These are phyloP conservation scores for Siniperca chuatsi DNA, from an alignment of 2,113 vertebrate genomes.

Conservation along the genomic window DNA sequence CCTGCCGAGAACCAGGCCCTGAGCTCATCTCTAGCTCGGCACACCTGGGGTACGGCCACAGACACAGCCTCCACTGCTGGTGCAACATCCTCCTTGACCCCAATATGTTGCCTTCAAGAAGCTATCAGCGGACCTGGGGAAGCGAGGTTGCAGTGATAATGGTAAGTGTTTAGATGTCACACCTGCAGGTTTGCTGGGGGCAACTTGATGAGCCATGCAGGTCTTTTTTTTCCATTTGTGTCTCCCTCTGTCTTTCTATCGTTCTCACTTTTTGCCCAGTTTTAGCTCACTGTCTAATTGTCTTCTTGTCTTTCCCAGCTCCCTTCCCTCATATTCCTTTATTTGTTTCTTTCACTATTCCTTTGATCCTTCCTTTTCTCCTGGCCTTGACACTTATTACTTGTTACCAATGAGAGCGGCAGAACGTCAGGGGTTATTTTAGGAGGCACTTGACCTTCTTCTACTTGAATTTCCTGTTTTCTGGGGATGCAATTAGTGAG, in stretches of 20 bases:
- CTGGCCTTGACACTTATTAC: not conserved
- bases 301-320: not conserved
- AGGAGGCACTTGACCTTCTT: constrained; percentile 60
- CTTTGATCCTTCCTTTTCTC: not conserved
- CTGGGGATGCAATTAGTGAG: constrained; percentile 47
- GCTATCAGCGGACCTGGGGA: constrained; percentile 44
- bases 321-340: not conserved
- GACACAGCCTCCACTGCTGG: constrained; percentile 20
- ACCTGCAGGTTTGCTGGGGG: constrained; percentile 49
- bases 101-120: constrained; percentile 53
- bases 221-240: constrained; percentile 13
- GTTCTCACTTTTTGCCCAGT: not conserved
- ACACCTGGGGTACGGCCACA: constrained; percentile 37
- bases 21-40: constrained; percentile 35
- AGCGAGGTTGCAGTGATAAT: constrained; percentile 54
- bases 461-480: constrained; percentile 48
- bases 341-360: not conserved
- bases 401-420: not conserved
- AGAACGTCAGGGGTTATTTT: constrained; percentile 36
- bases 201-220: constrained; percentile 17
- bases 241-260: not conserved
- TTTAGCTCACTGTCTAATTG: constrained; percentile 3
- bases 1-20: constrained; percentile 39
- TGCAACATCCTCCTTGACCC: constrained; percentile 58
- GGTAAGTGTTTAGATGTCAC: constrained; percentile 46